Evolutionary conservation across 2,888 invertebrate species (phyloP), one percentile per base, ranked within the genome.

Genomic region (Xiphydria camelus): DNA sequence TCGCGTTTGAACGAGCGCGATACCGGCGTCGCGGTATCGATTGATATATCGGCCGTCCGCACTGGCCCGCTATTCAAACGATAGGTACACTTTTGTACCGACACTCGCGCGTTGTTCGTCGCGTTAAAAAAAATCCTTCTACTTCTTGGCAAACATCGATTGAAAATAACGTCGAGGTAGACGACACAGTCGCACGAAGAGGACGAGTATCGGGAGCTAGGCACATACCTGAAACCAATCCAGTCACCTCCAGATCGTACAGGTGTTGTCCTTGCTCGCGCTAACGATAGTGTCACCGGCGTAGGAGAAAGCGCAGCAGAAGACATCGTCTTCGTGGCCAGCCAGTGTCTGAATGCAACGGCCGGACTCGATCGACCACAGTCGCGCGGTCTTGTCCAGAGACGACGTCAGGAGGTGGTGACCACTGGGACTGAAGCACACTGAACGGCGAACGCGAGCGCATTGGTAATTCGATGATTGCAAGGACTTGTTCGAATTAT

Each of bases 221-320:
- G 55, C 45, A 9, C 57, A 49, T n/a, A 64, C 65, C 49, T 77
- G 76, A 77, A 82, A 85, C 86, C 86, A 86, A 62, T 86, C 85
- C 65, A 84, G 81, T 86, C 85, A 86, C 71, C 84, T 84, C 90
- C 91, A 91, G 57, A 91, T 83, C 40, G 86, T 79, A 71, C 89
- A 89, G 7, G 86, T 87, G 76, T 89, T 89, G 72, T 91, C 91
- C 74, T 90, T 90, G 59, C 88, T 88, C 1, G 89, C 90, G 12
- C 91, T 91, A 55, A 91, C 77, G 58, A 91, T 83, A 4, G 85
- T 84, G 63, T 89, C 87, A 0, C 89, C 91, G 0, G 83, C 80
- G 72, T 91, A 90, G 22, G 87, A 90, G 71, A 85, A 91, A 1
- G 86, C 86, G 61, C 88, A 88, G n/a, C 88, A 88, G 75, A 91